Percentiles rank a stretch among this genome's conserved stretches.
These are phyloP conservation scores for Littorina saxatilis DNA, from an alignment of 1,140 invertebrate genomes.

Conservation along the genomic window DNA sequence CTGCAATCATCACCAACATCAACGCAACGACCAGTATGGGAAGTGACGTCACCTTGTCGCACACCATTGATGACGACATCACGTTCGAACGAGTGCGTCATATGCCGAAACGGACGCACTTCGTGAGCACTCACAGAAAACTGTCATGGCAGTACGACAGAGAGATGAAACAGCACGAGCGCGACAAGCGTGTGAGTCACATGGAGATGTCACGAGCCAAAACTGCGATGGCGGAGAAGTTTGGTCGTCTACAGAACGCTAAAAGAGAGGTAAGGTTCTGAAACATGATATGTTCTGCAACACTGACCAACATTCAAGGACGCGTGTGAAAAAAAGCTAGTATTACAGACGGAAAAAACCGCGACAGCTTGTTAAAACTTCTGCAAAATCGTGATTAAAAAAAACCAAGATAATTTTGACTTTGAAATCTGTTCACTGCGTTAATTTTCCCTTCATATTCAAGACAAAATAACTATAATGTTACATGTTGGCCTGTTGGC, in stretches of 20 bases:
- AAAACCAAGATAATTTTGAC: no score
- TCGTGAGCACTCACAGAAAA: conserved; percentile 50
- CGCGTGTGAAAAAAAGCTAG: no score
- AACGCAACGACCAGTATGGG: neutral
- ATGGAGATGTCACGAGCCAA: conserved; percentile 39
- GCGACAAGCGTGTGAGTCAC: conserved; percentile 43
- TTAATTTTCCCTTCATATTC: no score
- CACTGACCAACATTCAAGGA: no score
- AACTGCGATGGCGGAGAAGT: conserved; percentile 40
- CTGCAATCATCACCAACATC: no score
- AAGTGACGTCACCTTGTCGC: conserved; percentile 35
- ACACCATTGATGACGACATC: conserved; percentile 54
- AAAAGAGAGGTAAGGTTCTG: conserved; percentile 22
- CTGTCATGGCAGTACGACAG: conserved; percentile 53
- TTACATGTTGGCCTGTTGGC: no score
- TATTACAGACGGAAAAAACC: no score
- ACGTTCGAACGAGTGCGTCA: conserved; percentile 53
- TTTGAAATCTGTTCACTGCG: no score
- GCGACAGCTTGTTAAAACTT: no score
- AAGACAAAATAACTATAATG: no score
- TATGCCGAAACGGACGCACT: conserved; percentile 46
- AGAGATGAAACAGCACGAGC: conserved; percentile 49
- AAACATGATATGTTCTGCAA: no score
- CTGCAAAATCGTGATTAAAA: no score
- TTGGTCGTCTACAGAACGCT: conserved; percentile 34